Conservation (phyloP, 2,888 invertebrate genomes). For the Drosophila birchii region DNA sequence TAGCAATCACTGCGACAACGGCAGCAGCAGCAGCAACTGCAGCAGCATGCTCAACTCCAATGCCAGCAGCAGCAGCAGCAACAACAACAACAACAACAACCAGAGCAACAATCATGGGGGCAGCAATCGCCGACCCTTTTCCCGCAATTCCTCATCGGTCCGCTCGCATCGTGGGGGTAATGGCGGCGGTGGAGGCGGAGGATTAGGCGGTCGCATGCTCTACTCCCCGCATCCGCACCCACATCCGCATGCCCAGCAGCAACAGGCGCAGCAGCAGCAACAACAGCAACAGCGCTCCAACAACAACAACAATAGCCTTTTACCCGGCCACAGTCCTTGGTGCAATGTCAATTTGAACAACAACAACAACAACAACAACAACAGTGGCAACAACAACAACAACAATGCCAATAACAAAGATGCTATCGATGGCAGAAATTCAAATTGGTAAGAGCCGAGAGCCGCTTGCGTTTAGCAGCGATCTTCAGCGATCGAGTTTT, state of each 20-base stretch:
- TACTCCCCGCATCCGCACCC: conserved; percentile 83
- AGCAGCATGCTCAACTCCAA: conserved; percentile 70
- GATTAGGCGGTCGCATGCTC: conserved; percentile 76
- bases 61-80: conserved; percentile 56
- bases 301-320: conserved; percentile 57
- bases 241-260: conserved; percentile 72
- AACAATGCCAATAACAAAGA: conserved; percentile 61
- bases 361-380: conserved; percentile 52
- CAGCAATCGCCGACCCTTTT: conserved; percentile 83
- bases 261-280: conserved; percentile 72
- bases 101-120: conserved; percentile 80
- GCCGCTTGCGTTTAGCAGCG: conserved; percentile 60
- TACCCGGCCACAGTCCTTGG: conserved; percentile 74
- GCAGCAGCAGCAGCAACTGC: conserved; percentile 21
- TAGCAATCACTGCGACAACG: conserved; percentile 8
- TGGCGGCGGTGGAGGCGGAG: conserved; percentile 28
- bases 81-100: conserved; percentile 22
- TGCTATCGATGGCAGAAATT: conserved; percentile 71
- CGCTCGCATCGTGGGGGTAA: conserved; percentile 78
- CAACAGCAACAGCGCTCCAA: conserved; percentile 53
- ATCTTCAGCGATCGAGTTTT: conserved; percentile 49
- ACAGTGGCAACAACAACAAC: conserved; percentile 53
- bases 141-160: conserved; percentile 82
- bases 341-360: conserved; percentile 71
- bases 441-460: conserved; percentile 83